phyloP scores from a whole-genome alignment of 2,113 vertebrate genomes.

The Equus quagga region DNA sequence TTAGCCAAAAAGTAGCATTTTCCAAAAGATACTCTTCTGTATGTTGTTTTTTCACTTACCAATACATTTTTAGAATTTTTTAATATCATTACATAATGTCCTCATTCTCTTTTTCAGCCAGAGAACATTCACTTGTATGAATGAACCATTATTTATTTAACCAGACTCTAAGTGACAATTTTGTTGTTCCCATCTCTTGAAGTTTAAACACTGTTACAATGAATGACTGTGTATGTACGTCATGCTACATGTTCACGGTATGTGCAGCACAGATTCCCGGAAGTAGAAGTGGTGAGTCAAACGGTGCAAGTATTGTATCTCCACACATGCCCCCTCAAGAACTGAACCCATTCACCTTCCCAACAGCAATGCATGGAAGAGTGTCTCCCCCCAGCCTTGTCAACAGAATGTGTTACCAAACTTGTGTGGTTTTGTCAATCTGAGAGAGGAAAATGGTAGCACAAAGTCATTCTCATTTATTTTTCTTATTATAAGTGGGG shows the following conservation, averaged over 20 bases:
- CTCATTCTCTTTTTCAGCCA: background rate
- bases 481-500: background rate
- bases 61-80: background rate
- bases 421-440: too few relatives aligned
- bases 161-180: too few relatives aligned
- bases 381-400: background rate
- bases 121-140: background rate
- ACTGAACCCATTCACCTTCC: background rate
- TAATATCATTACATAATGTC: background rate
- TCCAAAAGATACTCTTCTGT: background rate
- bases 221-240: rapidly evolving
- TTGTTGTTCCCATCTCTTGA: background rate
- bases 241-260: background rate
- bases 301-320: background rate
- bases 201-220: background rate
- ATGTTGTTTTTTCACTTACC: background rate
- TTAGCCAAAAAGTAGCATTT: background rate
- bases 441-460: background rate
- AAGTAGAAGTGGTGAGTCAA: background rate
- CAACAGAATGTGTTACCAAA: background rate
- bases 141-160: background rate
- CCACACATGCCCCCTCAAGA: background rate
- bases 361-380: background rate
- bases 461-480: background rate
- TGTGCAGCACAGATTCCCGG: background rate